A percentile compares a stretch with the other conserved stretches of the same genome.
phyloP scores from a whole-genome alignment of 2,888 invertebrate genomes.

The Limnephilus auricula region DNA sequence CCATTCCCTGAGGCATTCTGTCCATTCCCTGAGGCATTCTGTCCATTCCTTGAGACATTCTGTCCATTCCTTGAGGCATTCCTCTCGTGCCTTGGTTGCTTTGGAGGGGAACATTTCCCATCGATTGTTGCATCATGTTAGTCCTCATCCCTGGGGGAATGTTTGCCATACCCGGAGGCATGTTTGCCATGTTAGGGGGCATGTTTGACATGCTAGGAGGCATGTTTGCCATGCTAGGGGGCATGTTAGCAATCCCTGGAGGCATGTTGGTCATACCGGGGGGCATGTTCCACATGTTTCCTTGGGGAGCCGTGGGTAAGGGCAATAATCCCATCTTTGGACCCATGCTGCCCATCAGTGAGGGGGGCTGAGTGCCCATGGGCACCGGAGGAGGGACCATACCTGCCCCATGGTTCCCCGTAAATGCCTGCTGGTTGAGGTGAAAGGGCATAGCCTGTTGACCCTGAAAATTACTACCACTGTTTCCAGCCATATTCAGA shows the following conservation, averaged over 20 bases:
- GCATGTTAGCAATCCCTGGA: slow-evolving; percentile 67
- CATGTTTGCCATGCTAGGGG: slow-evolving; percentile 71
- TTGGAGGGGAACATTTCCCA: slow-evolving; percentile 58
- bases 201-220: slow-evolving; percentile 71
- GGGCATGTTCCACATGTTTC: background rate
- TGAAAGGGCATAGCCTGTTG: background rate
- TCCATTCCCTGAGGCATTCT: too few species aligned
- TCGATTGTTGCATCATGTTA: slow-evolving; percentile 69
- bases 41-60: background rate
- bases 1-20: too few species aligned
- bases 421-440: background rate
- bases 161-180: slow-evolving; percentile 68
- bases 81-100: slow-evolving; percentile 3
- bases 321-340: slow-evolving; percentile 70
- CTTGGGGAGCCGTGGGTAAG: slow-evolving; percentile 40
- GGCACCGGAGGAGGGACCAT: background rate
- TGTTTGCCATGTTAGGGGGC: slow-evolving; percentile 71
- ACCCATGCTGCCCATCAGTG: slow-evolving; percentile 65
- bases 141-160: slow-evolving; percentile 53
- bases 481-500: background rate
- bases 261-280: slow-evolving; percentile 64
- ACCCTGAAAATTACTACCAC: background rate
- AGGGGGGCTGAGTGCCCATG: background rate
- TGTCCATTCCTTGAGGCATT: background rate
- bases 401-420: background rate